phyloP scores from a whole-genome alignment of 2,888 invertebrate genomes.

The Folsomia candida region DNA sequence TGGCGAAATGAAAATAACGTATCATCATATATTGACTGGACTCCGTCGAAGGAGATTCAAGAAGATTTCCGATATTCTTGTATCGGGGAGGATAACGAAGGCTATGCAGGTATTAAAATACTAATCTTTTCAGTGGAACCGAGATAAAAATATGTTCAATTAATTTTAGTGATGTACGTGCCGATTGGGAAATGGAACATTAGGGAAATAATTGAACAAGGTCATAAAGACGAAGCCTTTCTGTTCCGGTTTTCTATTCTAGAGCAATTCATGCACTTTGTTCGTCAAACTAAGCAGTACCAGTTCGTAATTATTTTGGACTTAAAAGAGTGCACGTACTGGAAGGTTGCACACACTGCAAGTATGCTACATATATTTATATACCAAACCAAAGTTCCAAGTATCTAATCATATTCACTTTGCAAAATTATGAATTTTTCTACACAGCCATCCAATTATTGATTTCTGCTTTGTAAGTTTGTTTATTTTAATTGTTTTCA shows the following conservation, averaged over 20 bases:
- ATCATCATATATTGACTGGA: conserved; percentile 27
- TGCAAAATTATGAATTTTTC: background rate
- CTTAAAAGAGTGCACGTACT: conserved; percentile 29
- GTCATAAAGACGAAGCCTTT: conserved; percentile 26
- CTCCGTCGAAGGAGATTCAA: conserved; percentile 18
- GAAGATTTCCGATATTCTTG: conserved; percentile 32
- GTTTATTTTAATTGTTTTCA: background rate
- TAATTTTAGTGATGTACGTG: conserved; percentile 25
- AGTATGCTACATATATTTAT: conserved; percentile 24
- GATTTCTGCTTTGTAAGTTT: conserved; percentile 19
- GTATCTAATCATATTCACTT: background rate
- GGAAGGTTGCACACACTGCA: conserved; percentile 31
- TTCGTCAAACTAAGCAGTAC: conserved; percentile 13
- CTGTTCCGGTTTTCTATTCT: conserved; percentile 28
- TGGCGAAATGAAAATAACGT: conserved; percentile 42
- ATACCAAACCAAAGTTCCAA: no score
- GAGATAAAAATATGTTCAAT: background rate
- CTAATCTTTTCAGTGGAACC: background rate
- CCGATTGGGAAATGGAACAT: conserved; percentile 34
- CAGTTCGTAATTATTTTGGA: conserved; percentile 34
- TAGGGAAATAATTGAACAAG: conserved; percentile 25
- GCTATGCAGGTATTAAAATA: conserved; percentile 30
- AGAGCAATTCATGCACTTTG: conserved; percentile 26
- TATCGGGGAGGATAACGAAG: conserved; percentile 32
- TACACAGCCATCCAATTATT: conserved; percentile 26